These are phyloP conservation scores for Pantherophis guttatus DNA, from an alignment of 2,113 vertebrate genomes.

Conservation along the genomic window DNA sequence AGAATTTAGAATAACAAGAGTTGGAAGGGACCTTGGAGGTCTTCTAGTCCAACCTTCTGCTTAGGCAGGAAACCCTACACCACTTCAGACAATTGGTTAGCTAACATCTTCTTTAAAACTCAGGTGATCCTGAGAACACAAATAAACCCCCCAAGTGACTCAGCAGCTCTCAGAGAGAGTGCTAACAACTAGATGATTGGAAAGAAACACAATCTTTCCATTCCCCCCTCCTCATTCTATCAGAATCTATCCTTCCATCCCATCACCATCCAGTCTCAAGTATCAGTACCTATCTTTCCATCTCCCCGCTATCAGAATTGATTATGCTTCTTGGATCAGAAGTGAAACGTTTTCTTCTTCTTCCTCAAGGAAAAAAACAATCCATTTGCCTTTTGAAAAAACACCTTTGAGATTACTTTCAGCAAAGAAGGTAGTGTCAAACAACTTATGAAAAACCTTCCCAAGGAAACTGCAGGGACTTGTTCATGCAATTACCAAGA, in stretches of 20 bases:
- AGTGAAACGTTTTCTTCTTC: neutral
- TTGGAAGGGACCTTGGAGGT: too few species aligned
- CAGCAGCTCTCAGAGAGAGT: neutral
- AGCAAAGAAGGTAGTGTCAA: neutral
- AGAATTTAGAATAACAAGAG: too few species aligned
- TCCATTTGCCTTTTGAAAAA: neutral
- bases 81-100: too few species aligned
- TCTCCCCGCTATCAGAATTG: neutral
- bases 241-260: neutral
- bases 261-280: neutral
- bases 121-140: neutral
- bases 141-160: neutral
- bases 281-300: neutral
- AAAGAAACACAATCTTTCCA: neutral
- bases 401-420: neutral
- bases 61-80: too few species aligned
- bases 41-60: too few species aligned
- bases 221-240: neutral
- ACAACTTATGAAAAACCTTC: neutral
- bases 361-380: neutral
- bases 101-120: too few species aligned
- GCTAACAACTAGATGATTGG: neutral
- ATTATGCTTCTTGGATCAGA: neutral
- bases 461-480: neutral
- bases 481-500: neutral